Conservation (phyloP, 2,113 vertebrate species). For the Furnarius figulus region DNA sequence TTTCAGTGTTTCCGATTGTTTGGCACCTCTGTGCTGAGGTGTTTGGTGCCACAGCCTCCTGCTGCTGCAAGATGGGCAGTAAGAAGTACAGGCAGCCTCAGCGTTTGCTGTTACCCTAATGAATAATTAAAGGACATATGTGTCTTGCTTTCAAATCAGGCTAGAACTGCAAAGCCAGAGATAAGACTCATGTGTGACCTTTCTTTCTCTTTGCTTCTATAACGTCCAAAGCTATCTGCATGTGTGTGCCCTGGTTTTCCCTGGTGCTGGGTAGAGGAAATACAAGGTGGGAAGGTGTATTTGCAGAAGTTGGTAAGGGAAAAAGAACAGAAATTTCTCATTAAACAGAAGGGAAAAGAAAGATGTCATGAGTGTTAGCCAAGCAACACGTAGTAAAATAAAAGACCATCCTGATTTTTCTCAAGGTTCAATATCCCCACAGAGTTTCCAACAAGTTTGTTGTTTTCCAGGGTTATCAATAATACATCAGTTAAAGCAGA, state of each 20-base stretch:
- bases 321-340: background rate
- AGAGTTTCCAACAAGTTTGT: background rate
- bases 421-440: background rate
- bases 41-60: background rate
- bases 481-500: background rate
- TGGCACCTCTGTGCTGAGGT: background rate
- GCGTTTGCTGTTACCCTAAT: background rate
- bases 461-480: background rate
- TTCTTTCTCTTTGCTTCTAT: background rate
- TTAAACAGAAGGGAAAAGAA: background rate
- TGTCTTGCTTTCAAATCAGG: background rate
- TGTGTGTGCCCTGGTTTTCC: background rate
- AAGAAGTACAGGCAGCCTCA: background rate
- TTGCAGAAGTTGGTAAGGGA: background rate
- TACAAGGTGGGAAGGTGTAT: background rate
- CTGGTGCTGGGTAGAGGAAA: background rate
- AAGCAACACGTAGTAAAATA: background rate
- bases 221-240: background rate
- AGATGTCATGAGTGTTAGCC: background rate
- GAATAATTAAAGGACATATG: slow-evolving; percentile 27
- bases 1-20: background rate
- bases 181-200: background rate
- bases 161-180: background rate
- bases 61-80: background rate
- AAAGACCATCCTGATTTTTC: background rate